Evolutionary conservation across 1,140 invertebrate genomes (phyloP), one percentile per base, ranked within the genome.

Genomic region (Camponotus floridanus): DNA sequence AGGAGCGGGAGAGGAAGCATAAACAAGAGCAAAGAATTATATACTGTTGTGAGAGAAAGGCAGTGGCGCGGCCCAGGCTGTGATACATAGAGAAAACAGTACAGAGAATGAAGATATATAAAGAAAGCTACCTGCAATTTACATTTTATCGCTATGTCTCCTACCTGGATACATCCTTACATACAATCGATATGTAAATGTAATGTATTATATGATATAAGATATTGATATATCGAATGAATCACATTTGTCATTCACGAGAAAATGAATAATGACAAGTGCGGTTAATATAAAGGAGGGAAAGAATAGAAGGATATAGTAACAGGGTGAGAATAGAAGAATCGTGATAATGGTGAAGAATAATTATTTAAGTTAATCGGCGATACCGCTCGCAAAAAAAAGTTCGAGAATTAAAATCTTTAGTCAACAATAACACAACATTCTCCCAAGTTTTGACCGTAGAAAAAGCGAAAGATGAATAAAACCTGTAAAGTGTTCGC

Each of bases 31-130:
- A 7, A 76, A 65, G 8, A 21, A 61, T 42, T 62, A 76, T 64
- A 85, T 39, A 39, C 21, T 26, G 26, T 86, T 86, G 55, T 67
- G 9, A 67, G 39, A 88, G 87, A 80, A 92, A 91, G 93, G 92
- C 94, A 94, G 94, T 94, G 94, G 94, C 92, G 91, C 94, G 94
- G 94, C 94, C 92, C 94, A 95, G 94, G 94, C 94, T 95, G 94
- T 95, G 94, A 95, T 95, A 95, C 90, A 94, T 95, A 95, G 94
- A 95, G 93, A 61, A 26, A 26, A 95, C 94, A 95, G 93, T 45
- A 95, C 94, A 94, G 94, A 95, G 92, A 95, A 71, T 59, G 79
- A 81, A 81, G 68, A 93, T 94, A 94, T 94, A 94, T 94, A 94
- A 94, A 92, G 92, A 74, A 83, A 94, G 91, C 91, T 94, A 94